Conservation (phyloP, 2,888 invertebrate genomes). For the Tineola bisselliella region DNA sequence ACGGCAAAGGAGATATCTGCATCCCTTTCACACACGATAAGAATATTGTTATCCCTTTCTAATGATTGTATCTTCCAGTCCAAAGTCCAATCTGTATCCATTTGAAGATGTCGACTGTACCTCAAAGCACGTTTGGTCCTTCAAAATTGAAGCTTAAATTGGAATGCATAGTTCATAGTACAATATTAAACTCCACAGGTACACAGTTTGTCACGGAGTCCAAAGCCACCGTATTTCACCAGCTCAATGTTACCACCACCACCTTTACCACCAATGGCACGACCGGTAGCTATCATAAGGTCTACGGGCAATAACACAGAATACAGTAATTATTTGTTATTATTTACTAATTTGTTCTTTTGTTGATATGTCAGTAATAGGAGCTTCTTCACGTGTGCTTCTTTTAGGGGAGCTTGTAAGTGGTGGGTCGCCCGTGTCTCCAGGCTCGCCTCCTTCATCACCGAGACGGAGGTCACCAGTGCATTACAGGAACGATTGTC, state of each 20-base stretch:
- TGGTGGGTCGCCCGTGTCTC: conserved; percentile 33
- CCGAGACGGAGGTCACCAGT: conserved; percentile 52
- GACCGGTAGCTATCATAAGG: conserved; percentile 95
- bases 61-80: too few relatives aligned
- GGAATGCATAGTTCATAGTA: too few relatives aligned
- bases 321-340: background rate
- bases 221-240: conserved; percentile 85
- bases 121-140: background rate
- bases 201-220: conserved; percentile 71
- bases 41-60: too few relatives aligned
- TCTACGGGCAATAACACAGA: conserved; percentile 72
- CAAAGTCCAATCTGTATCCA: too few relatives aligned
- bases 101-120: too few relatives aligned
- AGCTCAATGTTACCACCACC: conserved; percentile 95
- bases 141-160: too few relatives aligned
- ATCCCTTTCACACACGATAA: too few relatives aligned
- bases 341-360: background rate
- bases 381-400: background rate
- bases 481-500: conserved; percentile 47
- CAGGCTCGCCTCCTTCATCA: conserved; percentile 49
- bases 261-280: conserved; percentile 94
- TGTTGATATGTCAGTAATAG: background rate
- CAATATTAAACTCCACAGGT: conserved; percentile 32
- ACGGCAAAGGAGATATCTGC: too few relatives aligned
- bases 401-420: conserved; percentile 34